Base-by-base conservation (phyloP, 2,113 vertebrate species). In the Gyps fulvus region DNA sequence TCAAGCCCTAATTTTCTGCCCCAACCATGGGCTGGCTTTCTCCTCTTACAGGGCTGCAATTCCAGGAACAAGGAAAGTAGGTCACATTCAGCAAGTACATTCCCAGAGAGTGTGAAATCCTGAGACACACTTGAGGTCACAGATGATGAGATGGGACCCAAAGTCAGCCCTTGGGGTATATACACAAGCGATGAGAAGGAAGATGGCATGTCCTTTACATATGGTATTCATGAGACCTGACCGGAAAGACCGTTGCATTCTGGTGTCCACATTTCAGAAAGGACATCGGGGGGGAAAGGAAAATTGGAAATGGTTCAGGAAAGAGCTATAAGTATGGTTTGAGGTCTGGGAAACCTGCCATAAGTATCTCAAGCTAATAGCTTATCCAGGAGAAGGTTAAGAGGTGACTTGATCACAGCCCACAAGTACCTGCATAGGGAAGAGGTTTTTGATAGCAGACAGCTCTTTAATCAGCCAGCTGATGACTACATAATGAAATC, bases 321-420 rank as follows among this genome's bases (percentile, higher is more conserved):
- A 90, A 94, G 92, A 92, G 69, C 92, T 90, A 1, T 52, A 92
- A 80, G 90, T 57, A 70, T 0, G 1, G 47, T 52, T 59, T 94
- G 90, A 80, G 83, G 83, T 77, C 95, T 94, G 95, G 95, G 95
- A 94, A 94, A 62, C 22, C 52, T 94, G 95, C 95, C 93, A 95
- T 54, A 22, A 83, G 85, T n/a, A 89, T 63, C 95, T 90, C 43
- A 21, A 57, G 89, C 61, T 92, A 94, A 94, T 92, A 54, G 86
- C 72, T 94, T 95, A 52, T 94, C 82, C 95, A 94, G 92, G 89
- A 87, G 89, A 50, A 86, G 92, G 92, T 80, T 55, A 92, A 74
- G 92, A 79, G 89, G 86, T 79, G 67, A 79, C 61, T 73, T 70
- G 86, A 84, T 93, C 91, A 61, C 62, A 95, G 67, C 73, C 57